Base-by-base conservation (phyloP, 2,888 invertebrate species). In the Aporophyla nigra region DNA sequence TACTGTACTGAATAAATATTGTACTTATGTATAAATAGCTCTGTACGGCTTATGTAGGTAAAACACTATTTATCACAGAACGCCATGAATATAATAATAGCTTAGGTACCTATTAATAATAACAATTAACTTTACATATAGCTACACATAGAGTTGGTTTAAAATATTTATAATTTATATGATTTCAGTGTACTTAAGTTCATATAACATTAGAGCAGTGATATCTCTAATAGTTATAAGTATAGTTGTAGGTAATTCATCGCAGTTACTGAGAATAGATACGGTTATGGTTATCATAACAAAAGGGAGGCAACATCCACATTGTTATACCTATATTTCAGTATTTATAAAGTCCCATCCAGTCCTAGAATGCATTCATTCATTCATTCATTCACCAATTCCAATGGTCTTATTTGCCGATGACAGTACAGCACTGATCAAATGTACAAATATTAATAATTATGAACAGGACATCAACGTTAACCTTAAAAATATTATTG, bases 241-340 rank as follows among this genome's bases (percentile, higher is more conserved):
- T 21, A n/a, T 73, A 58, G 68, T 33, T 74, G 59, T 68, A 46
- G 21, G 21, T n/a, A 33, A 58, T 51, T 63, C 43, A 19, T 54
- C 59, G 7, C 19, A 43, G 40, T 75, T 33, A 75, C 27, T 10
- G 27, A 74, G 27, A 74, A 61, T n/a, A 59, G 24, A 33, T 46
- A 76, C 58, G 54, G 54, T 72, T 65, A 66, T 66, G 19, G 49
- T 63, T 59, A 51, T 63, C 71, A 74, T 68, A 71, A 69, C 67
- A 53, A 68, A 68, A 21, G n/a, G 62, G n/a, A 59, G 16, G 21
- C 14, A 53, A 33, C n/a, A 33, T 43, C 24, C 71, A 40, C 51
- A 58, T 21, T 56, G 21, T 19, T 56, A 33, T 43, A 43, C 21
- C 9, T 16, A 56, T 12, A 24, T 43, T 43, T 9, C 7, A 43